Evolutionary conservation across 1,140 invertebrate species (phyloP), one percentile per base, ranked within the genome.

Genomic region (Drosophila ohnishii): DNA sequence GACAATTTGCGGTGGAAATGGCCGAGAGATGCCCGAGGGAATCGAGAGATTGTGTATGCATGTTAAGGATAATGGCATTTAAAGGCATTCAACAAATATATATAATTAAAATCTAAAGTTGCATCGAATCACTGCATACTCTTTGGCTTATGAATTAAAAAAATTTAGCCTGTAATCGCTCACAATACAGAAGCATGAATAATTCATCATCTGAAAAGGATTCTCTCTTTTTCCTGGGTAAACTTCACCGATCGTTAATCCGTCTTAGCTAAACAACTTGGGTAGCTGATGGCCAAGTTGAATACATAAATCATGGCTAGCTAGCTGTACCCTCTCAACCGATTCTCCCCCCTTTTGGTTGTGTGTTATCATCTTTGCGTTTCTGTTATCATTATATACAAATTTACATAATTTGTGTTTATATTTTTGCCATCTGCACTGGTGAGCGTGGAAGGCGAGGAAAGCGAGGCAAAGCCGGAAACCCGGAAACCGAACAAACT

Each of bases 321-420:
- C n/a, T 3, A 10, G 25, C 5, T 28, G 5, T 22, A 14, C 60
- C 30, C 64, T 64, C 64, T 35, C 60, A 65, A 50, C 64, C 45
- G 45, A 51, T 77, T 34, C 57, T 10, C 22, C 44, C 25, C 19
- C 30, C 25, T 28, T 28, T 28, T 3, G 32, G 40, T 30, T 45
- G 40, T 45, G 40, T 61, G 62, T 65, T 65, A 65, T 65, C 62
- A 61, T 48, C 64, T 48, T 60, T 45, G 44, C 60, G 35, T 45
- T 65, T 44, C 67, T 80, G 73, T 85, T 85, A 85, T 85, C 78
- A 85, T 85, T 85, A 85, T 85, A 81, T 85, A 75, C 64, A 85
- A 85, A 85, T 85, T 85, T 85, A 81, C 78, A 85, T 85, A 85
- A 85, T 85, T 85, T 85, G 61, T 86, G 65, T 85, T 78, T 81